Evolutionary conservation across 2,113 vertebrate genomes (phyloP).

Genomic region (Chlorodrepanis virens): DNA sequence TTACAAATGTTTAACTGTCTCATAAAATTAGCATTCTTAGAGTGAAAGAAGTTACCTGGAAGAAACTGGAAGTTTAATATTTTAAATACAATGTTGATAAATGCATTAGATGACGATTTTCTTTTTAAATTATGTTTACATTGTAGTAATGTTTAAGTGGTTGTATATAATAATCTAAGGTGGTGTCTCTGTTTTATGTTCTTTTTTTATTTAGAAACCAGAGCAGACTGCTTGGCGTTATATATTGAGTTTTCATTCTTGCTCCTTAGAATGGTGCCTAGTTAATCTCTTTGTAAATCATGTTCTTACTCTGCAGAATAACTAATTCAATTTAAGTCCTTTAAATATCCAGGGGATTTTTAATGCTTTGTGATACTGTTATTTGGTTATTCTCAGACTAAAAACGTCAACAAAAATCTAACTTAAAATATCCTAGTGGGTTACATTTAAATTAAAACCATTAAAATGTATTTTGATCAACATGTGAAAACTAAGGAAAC

Average conservation of each 20-base stretch:
- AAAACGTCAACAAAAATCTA: neutral
- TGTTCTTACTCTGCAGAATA: slow-evolving; percentile 13
- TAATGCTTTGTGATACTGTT: neutral
- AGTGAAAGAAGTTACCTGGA: slow-evolving; percentile 12
- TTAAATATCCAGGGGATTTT: neutral
- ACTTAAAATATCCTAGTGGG: neutral
- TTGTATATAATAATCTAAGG: slow-evolving; percentile 57
- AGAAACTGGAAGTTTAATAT: slow-evolving; percentile 66
- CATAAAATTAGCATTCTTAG: neutral
- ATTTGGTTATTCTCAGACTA: neutral
- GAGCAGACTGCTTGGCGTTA: slow-evolving; percentile 28
- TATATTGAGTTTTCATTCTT: slow-evolving; percentile 43
- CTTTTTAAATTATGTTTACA: slow-evolving; percentile 65
- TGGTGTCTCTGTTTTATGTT: slow-evolving; percentile 35
- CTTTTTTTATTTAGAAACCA: slow-evolving; percentile 46
- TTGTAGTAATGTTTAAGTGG: slow-evolving; percentile 40
- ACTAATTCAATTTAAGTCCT: neutral
- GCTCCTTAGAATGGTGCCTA: slow-evolving; percentile 25
- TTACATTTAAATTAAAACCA: neutral
- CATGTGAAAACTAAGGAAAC: neutral
- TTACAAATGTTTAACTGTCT: neutral
- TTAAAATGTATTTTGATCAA: neutral
- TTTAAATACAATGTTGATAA: slow-evolving; percentile 15
- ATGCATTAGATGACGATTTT: slow-evolving; percentile 26
- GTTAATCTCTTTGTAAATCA: neutral